Evolutionary conservation across 2,797 vertebrate species (phyloP).

Genomic region (Clarias pachynema): DNA sequence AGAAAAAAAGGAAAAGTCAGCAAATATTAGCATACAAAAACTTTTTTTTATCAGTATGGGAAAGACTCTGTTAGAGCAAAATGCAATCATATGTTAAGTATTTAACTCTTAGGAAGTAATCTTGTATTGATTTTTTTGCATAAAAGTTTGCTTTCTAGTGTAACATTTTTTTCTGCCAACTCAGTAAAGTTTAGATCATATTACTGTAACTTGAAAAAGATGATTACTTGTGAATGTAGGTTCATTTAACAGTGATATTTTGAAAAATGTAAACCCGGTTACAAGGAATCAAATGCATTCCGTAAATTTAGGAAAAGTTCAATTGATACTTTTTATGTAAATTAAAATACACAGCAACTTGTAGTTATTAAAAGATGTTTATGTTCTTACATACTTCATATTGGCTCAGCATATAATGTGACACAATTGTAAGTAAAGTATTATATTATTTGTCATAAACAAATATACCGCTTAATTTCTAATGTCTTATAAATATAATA

Average conservation of each 20-base stretch:
- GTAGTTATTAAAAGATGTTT: no score
- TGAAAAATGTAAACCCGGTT: neutral
- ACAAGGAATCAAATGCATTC: neutral
- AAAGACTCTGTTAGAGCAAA: neutral
- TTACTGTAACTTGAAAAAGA: neutral
- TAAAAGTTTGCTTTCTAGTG: neutral
- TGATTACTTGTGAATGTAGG: neutral
- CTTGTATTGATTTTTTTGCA: neutral
- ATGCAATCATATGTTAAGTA: neutral
- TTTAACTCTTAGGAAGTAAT: neutral
- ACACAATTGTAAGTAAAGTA: neutral
- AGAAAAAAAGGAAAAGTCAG: slow-evolving; percentile 23
- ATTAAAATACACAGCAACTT: no score
- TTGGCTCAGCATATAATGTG: neutral
- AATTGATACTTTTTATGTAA: neutral
- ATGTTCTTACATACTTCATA: no score
- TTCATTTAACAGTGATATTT: neutral
- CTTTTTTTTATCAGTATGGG: neutral
- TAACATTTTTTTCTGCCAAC: neutral
- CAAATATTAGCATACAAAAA: neutral
- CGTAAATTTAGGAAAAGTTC: neutral
- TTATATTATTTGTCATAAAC: neutral
- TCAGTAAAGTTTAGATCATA: neutral
- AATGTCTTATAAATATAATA: neutral
- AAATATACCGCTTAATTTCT: neutral